Conservation (phyloP, 2,888 invertebrate species). For the Agapostemon virescens region DNA sequence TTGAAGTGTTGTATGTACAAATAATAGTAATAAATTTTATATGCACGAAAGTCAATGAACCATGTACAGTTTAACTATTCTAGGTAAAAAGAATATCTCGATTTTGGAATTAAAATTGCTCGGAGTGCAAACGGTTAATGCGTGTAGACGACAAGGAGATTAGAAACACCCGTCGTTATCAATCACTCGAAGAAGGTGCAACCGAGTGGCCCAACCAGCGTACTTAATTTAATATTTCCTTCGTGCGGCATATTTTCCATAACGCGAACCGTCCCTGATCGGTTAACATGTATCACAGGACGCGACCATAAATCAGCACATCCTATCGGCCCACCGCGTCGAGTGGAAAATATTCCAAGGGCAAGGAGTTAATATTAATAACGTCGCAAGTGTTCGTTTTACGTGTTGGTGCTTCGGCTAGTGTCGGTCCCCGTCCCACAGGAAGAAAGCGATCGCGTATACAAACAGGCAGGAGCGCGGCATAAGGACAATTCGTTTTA, state of each 20-base stretch:
- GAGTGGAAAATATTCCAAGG: background rate
- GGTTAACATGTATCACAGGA: background rate
- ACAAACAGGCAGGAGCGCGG: background rate
- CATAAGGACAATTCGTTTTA: conserved; percentile 1
- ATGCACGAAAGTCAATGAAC: too few relatives aligned
- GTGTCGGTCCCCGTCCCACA: background rate
- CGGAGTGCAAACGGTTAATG: too few relatives aligned
- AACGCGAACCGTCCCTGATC: background rate
- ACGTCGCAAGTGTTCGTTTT: background rate
- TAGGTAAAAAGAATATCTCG: too few relatives aligned
- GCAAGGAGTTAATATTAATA: conserved; percentile 19
- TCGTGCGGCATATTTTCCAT: background rate
- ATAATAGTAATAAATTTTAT: too few relatives aligned
- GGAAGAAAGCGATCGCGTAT: background rate
- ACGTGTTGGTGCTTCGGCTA: background rate
- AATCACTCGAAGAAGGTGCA: background rate
- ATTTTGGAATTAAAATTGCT: too few relatives aligned
- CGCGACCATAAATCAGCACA: conserved; percentile 17
- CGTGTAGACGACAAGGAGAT: background rate
- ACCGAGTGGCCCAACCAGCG: too few relatives aligned
- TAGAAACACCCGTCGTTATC: background rate
- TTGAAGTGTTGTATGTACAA: too few relatives aligned
- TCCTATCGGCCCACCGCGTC: background rate
- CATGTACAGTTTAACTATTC: too few relatives aligned
- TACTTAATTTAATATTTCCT: background rate